Evolutionary conservation across 2,888 invertebrate species (phyloP), one percentile per base, ranked within the genome.

Genomic region (Tetheella fluctuosa): DNA sequence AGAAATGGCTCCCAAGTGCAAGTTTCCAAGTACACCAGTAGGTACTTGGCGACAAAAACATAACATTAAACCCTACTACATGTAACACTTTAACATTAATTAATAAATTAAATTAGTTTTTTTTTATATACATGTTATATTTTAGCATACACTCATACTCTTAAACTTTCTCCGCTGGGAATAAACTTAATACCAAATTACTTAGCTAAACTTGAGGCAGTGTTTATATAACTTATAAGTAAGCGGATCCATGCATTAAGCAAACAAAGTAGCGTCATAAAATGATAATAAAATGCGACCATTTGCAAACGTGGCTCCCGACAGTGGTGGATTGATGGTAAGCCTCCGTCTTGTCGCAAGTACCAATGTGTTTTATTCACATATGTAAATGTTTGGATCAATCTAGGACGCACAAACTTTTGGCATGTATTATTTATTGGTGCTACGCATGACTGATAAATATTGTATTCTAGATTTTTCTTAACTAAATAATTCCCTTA

Each of bases 381-480:
- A 59, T 65, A 64, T 58, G 66, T 57, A 63, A 70, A 70, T 68
- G 61, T 59, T 59, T 52, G 63, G 71, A 71, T 71, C 71, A 73
- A 73, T 71, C 71, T 74, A 71, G 53, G 59, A 64, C 59, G 54
- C 53, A 63, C 57, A 62, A 73, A 66, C 69, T 63, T 65, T 60
- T 23, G 57, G 60, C 39, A 64, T 71, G 71, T 71, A 64, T 69
- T 68, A 71, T 71, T 68, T 71, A 71, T 71, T 59, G 62, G 59
- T 23, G 56, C 37, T 62, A 58, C 59, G 58, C 62, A 20, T 20
- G 48, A 20, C 17, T 42, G 15, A 48, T 1, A 48, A 2, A 10
- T 20, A 10, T 20, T 48, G 48, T 15, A 48, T 48, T 20, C n/a
- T 48, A 20, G 20, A 48, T 20, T 20, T 1, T 20, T 25, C 25